Evolutionary conservation across 2,113 vertebrate species (phyloP).

Genomic region (Myrmecophaga tridactyla): DNA sequence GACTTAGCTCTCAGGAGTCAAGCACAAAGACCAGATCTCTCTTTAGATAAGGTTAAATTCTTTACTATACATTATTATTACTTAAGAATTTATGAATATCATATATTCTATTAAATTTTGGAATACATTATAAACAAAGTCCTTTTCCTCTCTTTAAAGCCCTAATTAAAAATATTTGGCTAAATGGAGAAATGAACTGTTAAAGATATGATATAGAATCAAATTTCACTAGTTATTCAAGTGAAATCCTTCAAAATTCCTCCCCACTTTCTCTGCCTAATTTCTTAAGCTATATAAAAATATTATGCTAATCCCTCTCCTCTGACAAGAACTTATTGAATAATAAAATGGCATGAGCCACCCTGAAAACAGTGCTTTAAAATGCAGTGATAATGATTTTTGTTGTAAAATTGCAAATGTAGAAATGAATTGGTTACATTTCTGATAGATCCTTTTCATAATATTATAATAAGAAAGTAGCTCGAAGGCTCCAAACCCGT

Average conservation of each 20-base stretch:
- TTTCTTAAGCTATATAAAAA: neutral
- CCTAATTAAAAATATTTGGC: neutral
- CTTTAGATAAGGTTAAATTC: too few relatives aligned
- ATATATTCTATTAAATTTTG: neutral
- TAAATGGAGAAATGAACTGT: neutral
- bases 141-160: neutral
- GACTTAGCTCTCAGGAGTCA: too few relatives aligned
- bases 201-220: neutral
- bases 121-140: neutral
- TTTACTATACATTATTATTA: neutral
- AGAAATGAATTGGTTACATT: neutral
- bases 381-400: neutral
- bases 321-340: neutral
- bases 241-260: neutral
- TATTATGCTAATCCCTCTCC: neutral
- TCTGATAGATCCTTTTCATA: neutral
- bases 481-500: neutral
- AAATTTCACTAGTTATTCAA: neutral
- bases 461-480: neutral
- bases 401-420: neutral
- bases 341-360: neutral
- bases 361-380: neutral
- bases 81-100: neutral
- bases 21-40: too few relatives aligned
- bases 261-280: neutral